Conservation (phyloP, 2,113 vertebrate genomes). For the Zosterops japonicus region DNA sequence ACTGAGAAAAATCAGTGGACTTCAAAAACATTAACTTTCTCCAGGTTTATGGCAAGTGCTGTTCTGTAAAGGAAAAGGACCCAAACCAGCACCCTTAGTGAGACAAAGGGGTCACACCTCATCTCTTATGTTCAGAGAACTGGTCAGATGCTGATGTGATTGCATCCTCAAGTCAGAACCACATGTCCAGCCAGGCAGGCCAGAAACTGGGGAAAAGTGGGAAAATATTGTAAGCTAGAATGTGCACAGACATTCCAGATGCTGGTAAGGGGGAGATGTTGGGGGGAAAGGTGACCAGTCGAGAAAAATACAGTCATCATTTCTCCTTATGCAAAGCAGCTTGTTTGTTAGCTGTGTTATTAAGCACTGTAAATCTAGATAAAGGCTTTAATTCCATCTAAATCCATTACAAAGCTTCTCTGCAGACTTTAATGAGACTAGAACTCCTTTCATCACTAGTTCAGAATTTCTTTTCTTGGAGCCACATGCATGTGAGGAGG, state of each 20-base stretch:
- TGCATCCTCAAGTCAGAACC: background rate
- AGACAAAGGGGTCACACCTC: background rate
- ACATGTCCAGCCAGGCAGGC: background rate
- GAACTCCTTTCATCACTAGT: background rate
- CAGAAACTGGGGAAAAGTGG: background rate
- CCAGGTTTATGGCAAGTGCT: background rate
- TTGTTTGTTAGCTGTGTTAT: background rate
- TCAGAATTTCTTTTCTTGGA: background rate
- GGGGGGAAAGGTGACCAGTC: background rate
- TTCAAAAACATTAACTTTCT: background rate
- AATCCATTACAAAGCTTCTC: background rate
- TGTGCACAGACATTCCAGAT: background rate
- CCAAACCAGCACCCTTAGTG: background rate
- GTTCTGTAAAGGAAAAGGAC: background rate
- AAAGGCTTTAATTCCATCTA: constrained; percentile 18
- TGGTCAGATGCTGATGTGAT: background rate
- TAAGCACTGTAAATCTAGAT: background rate
- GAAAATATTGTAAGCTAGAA: background rate
- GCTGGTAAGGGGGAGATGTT: background rate
- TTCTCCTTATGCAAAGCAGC: background rate
- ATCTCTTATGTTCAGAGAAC: background rate
- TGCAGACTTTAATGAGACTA: background rate
- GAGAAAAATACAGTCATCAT: background rate
- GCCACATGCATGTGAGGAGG: background rate
- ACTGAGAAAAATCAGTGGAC: background rate